These are phyloP conservation scores for Lithophane socia DNA, from an alignment of 2,888 invertebrate species.

Conservation along the genomic window DNA sequence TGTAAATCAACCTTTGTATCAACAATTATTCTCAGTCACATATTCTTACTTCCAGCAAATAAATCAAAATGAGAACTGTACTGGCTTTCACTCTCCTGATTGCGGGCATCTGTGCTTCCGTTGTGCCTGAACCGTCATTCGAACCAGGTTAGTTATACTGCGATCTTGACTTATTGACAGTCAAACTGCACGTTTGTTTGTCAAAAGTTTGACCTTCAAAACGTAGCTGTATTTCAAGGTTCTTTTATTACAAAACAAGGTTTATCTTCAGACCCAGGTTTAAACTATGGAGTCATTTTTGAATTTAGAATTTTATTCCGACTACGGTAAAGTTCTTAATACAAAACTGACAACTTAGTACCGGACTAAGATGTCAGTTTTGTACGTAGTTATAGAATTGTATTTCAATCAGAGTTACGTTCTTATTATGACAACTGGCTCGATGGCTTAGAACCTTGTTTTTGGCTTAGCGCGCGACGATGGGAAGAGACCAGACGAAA, in stretches of 20 bases:
- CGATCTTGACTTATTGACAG: background rate
- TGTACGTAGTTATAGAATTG: background rate
- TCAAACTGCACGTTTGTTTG: background rate
- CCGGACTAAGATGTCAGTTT: background rate
- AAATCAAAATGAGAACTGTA: conserved; percentile 72
- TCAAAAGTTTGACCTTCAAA: background rate
- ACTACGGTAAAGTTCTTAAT: background rate
- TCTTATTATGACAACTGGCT: background rate
- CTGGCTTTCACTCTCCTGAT: conserved; percentile 70
- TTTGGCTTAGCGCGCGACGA: background rate
- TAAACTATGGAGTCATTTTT: background rate
- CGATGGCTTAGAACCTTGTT: background rate
- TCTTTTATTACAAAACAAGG: background rate
- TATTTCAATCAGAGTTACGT: background rate
- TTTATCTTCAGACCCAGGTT: background rate
- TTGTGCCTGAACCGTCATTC: background rate
- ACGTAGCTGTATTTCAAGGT: background rate
- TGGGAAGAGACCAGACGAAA: too few species aligned
- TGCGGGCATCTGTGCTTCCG: conserved; percentile 68
- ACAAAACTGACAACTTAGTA: background rate
- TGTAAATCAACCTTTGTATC: background rate
- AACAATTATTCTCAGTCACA: background rate
- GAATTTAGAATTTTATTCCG: background rate
- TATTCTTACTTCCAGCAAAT: background rate
- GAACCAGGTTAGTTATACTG: conserved; percentile 4